Evolutionary conservation across 1,140 invertebrate species (phyloP).

Genomic region (Apis laboriosa): DNA sequence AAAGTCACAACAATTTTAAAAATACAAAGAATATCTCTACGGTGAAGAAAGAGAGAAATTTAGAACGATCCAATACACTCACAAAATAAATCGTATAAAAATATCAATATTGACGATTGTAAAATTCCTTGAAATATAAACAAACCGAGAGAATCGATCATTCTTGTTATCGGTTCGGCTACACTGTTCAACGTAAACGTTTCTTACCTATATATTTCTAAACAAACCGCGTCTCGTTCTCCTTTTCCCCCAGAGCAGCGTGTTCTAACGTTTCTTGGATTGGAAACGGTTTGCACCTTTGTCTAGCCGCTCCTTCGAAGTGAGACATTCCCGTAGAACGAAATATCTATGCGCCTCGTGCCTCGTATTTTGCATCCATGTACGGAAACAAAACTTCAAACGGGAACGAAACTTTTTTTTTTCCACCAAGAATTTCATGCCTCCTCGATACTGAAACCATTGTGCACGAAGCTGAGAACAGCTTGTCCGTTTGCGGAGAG

Average conservation of each 20-base stretch:
- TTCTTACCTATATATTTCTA: neutral
- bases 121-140: too few relatives aligned
- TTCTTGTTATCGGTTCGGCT: neutral
- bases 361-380: slow-evolving; percentile 19
- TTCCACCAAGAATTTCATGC: slow-evolving; percentile 13
- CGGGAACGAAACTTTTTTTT: slow-evolving; percentile 24
- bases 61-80: too few relatives aligned
- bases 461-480: slow-evolving; percentile 20
- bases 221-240: slow-evolving; percentile 28
- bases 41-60: too few relatives aligned
- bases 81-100: too few relatives aligned
- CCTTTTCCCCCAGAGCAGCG: slow-evolving; percentile 3
- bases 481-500: neutral
- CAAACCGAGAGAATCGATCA: too few relatives aligned
- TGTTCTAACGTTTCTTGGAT: slow-evolving; percentile 50
- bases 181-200: slow-evolving; percentile 1
- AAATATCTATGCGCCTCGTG: slow-evolving; percentile 25
- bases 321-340: slow-evolving; percentile 29
- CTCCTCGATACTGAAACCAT: slow-evolving; percentile 22
- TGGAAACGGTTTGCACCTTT: slow-evolving; percentile 54
- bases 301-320: slow-evolving; percentile 26
- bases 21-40: too few relatives aligned
- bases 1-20: too few relatives aligned
- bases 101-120: too few relatives aligned
- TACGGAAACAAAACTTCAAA: slow-evolving; percentile 37